Conservation (phyloP, 2,888 invertebrate species). For the Peribatodes rhomboidaria region DNA sequence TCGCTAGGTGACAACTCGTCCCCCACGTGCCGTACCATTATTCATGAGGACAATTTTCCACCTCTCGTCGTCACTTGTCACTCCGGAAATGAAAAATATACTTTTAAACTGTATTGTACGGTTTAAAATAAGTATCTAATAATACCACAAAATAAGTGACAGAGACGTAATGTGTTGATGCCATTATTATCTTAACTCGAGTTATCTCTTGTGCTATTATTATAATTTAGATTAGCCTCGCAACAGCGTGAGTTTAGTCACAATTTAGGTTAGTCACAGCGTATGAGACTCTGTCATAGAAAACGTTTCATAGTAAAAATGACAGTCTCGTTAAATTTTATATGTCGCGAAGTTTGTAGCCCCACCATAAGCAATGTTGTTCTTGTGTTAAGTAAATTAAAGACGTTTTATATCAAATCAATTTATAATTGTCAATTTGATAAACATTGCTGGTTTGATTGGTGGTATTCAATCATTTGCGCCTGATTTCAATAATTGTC, state of each 20-base stretch:
- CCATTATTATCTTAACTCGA: not conserved
- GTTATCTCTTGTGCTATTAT: no score
- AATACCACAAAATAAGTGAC: no score
- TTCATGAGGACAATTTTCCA: constrained; percentile 78
- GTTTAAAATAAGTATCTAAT: not conserved
- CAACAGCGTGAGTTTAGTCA: no score
- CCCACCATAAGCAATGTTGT: no score
- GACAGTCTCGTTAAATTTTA: no score
- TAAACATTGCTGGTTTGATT: constrained; percentile 12
- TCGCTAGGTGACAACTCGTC: constrained; percentile 64
- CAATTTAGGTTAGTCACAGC: no score
- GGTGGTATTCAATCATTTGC: constrained; percentile 8
- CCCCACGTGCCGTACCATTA: constrained; percentile 65
- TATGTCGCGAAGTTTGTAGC: no score
- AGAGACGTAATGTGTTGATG: not conserved
- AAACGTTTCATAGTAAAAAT: no score
- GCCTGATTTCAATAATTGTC: constrained; percentile 22
- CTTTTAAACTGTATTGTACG: constrained; percentile 7
- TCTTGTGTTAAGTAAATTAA: no score
- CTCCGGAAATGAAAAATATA: constrained; percentile 28
- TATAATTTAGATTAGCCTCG: no score
- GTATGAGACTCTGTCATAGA: no score
- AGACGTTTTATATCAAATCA: not conserved
- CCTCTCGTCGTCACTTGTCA: constrained; percentile 62
- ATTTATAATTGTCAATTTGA: constrained; percentile 1